Conservation (phyloP, 2,888 invertebrate species). For the Hydrotaea diabolus region DNA sequence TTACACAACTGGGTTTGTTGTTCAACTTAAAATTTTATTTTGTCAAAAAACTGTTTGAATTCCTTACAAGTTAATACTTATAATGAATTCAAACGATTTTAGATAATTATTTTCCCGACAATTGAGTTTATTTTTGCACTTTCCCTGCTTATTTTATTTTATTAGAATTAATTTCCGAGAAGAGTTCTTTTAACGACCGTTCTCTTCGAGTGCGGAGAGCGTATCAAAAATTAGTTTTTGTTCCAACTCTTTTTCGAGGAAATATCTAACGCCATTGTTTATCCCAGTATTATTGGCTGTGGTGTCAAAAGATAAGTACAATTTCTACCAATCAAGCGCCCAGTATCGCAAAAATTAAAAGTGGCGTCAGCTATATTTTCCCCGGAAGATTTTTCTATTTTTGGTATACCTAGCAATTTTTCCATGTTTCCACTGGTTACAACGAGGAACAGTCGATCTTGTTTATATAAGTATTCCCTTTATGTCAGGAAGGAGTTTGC, state of each 20-base stretch:
- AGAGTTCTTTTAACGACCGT: no score
- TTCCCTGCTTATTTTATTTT: no score
- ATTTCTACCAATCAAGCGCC: neutral
- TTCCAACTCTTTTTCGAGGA: neutral
- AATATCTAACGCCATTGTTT: neutral
- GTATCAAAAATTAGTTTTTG: constrained; percentile 28
- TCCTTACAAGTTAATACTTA: no score
- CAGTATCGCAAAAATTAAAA: neutral
- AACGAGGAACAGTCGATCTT: constrained; percentile 12
- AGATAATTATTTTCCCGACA: no score
- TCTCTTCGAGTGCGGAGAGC: no score
- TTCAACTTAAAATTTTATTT: no score
- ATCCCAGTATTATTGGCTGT: neutral
- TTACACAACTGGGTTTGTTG: no score
- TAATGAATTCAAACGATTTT: no score
- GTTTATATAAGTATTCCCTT: neutral
- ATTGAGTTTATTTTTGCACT: no score
- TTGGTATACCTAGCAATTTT: constrained; percentile 10
- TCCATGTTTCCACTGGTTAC: constrained; percentile 5
- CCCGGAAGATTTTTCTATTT: neutral
- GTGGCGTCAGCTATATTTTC: neutral
- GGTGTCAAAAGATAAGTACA: constrained; percentile 3
- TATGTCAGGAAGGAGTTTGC: constrained; percentile 9
- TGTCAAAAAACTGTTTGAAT: no score
- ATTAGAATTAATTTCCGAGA: no score